Percentiles rank a stretch among this genome's conserved stretches.
Evolutionary conservation across 2,113 vertebrate species (phyloP).

Genomic region (Saimiri boliviensis): DNA sequence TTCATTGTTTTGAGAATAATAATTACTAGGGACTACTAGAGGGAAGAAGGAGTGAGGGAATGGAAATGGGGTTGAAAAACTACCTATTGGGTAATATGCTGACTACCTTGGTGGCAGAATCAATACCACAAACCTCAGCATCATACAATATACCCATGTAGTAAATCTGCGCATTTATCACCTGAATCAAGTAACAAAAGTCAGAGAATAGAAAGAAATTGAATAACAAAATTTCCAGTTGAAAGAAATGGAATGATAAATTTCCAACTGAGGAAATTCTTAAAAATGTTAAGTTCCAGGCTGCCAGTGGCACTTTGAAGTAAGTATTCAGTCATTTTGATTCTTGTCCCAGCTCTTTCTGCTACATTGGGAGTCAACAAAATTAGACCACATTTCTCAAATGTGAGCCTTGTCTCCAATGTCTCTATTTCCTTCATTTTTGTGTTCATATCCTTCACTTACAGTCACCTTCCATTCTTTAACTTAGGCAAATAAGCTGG

Average conservation of each 20-base stretch:
- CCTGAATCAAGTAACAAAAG: background rate
- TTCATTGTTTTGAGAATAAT: too few species aligned
- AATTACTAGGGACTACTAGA: too few species aligned
- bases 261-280: background rate
- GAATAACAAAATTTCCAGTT: background rate
- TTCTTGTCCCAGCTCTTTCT: background rate
- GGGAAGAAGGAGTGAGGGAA: too few species aligned
- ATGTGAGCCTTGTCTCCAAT: background rate
- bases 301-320: background rate
- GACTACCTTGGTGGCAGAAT: too few species aligned
- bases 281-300: constrained; percentile 28
- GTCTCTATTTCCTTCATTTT: background rate
- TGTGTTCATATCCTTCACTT: background rate
- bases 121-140: too few species aligned
- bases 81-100: too few species aligned
- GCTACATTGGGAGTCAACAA: background rate
- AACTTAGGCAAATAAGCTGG: background rate
- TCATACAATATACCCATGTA: too few species aligned
- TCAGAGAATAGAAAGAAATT: background rate
- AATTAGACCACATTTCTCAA: background rate
- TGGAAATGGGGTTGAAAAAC: too few species aligned
- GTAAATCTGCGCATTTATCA: too few species aligned
- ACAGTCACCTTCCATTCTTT: background rate
- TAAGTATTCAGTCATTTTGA: background rate
- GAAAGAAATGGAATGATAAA: too few species aligned